A percentile compares a stretch with the other conserved stretches of the same genome.
These are phyloP conservation scores for Lithobates sylvaticus DNA, from an alignment of 2,797 vertebrate species.

Conservation along the genomic window DNA sequence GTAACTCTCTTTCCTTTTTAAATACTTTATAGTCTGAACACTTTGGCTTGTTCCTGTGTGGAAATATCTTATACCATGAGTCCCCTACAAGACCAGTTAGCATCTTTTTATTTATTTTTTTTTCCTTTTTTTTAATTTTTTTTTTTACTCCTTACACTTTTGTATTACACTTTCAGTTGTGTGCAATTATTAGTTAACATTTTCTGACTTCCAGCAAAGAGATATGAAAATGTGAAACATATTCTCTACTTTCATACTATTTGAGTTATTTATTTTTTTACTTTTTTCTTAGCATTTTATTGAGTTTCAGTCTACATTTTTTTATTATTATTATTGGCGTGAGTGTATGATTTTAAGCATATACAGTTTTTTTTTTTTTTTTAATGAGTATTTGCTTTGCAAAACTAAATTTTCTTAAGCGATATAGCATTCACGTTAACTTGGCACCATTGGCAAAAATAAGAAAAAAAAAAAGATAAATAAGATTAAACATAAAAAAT, in stretches of 20 bases:
- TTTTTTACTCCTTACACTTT: constrained; percentile 67
- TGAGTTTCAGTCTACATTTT: constrained; percentile 79
- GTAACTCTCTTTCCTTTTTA: constrained; percentile 21
- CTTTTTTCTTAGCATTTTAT: constrained; percentile 60
- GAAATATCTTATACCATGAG: constrained; percentile 80
- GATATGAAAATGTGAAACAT: constrained; percentile 79
- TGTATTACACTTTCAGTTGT: constrained; percentile 63
- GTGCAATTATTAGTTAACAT: constrained; percentile 79
- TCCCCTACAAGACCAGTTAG: constrained; percentile 83
- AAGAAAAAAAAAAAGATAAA: constrained; percentile 68
- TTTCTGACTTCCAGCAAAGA: constrained; percentile 80
- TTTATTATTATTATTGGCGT: constrained; percentile 82
- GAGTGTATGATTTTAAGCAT: constrained; percentile 87
- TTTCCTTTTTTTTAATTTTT: constrained; percentile 58
- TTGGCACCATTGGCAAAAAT: constrained; percentile 98
- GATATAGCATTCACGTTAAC: constrained; percentile 97
- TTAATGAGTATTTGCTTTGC: constrained; percentile 96
- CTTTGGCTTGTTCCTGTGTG: constrained; percentile 82
- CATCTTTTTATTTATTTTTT: constrained; percentile 68
- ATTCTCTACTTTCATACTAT: constrained; percentile 75
- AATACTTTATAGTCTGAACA: constrained; percentile 72
- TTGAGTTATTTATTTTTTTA: constrained; percentile 65
- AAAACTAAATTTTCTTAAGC: constrained; percentile 94
- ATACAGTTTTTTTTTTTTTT: constrained; percentile 71
- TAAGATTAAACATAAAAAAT: constrained; percentile 31